Evolutionary conservation across 53 echinoderm and acorn worm species (phyloP), one percentile per base, ranked within the genome.

Genomic region (Patiria pectinifera): DNA sequence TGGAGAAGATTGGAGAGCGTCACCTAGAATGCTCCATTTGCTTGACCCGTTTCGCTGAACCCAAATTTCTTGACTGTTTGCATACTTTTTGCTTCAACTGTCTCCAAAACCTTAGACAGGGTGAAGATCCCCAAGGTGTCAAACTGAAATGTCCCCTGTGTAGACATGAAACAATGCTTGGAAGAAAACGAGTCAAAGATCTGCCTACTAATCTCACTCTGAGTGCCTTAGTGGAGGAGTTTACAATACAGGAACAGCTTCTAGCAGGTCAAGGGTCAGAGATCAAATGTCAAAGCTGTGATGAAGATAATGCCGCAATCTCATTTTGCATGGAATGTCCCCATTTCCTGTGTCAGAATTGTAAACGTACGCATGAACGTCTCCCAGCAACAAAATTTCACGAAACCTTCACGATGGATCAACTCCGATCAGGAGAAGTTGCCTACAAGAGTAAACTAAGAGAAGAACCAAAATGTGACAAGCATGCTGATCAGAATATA

Each of bases 71-170:
- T 15, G 77, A 91, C 62, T 91, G 91, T 49, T 26, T 91, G 10
- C 91, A 91, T 76, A 75, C 91, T 35, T 91, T 83, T 23, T 91
- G 91, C 62, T 59, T 84, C 4, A 43, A 70, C 24, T 91, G 91
- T 19, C 61, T 91, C 76, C 85, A 84, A 21, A 48, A 83, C 6
- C 24, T 85, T 3, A 45, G 47, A 44, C 24, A 7, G 66, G 49
- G 84, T 12, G 70, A 84, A 35, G 84, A 75, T 25, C 61, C 76
- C 3, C 7, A 48, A 58, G 84, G 48, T 13, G 53, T 59, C 7
- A 60, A 22, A 4, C 74, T 91, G 21, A 19, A 11, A 74, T 91
- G 91, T 80, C 84, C 82, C 6, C 19, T 76, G 21, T 84, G 91
- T 76, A 75, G 91, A 59, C 84, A 76, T 16, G 91, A 84, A 61